Conservation (phyloP, 2,888 invertebrate genomes). For the Drosophila histrio region DNA sequence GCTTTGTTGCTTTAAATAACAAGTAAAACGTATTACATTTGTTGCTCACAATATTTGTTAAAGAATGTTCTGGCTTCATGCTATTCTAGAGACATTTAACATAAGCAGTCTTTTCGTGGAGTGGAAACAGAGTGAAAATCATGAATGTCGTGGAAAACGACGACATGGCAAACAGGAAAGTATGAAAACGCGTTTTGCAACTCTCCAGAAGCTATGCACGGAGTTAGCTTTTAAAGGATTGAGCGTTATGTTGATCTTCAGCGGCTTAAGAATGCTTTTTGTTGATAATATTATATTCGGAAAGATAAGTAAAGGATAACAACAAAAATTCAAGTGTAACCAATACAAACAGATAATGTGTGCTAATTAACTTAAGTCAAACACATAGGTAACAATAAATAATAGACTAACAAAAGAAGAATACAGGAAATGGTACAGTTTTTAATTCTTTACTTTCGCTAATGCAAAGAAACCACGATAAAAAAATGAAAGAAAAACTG, state of each 20-base stretch:
- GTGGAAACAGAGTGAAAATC: not conserved
- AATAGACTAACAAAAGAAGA: conserved; percentile 1
- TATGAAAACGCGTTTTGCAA: not conserved
- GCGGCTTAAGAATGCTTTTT: not conserved
- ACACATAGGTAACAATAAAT: not conserved
- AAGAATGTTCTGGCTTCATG: conserved; percentile 1
- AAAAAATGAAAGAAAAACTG: conserved; percentile 6
- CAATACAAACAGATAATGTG: not conserved
- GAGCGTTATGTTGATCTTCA: not conserved
- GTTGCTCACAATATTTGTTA: not conserved
- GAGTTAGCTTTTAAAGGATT: not conserved
- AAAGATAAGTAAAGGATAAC: too few species aligned
- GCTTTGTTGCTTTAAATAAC: not conserved
- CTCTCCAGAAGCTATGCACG: not conserved
- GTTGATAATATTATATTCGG: conserved; percentile 13
- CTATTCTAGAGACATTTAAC: conserved; percentile 1
- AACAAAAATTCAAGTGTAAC: not conserved
- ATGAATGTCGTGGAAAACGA: not conserved
- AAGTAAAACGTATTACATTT: not conserved
- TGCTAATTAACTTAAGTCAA: conserved; percentile 11
- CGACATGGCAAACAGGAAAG: not conserved
- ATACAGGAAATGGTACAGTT: not conserved
- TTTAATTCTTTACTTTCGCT: conserved; percentile 2
- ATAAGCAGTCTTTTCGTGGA: not conserved
- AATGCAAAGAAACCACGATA: conserved; percentile 6